Base-by-base conservation (phyloP, 2,113 vertebrate genomes). In the Leucoraja erinaceus region DNA sequence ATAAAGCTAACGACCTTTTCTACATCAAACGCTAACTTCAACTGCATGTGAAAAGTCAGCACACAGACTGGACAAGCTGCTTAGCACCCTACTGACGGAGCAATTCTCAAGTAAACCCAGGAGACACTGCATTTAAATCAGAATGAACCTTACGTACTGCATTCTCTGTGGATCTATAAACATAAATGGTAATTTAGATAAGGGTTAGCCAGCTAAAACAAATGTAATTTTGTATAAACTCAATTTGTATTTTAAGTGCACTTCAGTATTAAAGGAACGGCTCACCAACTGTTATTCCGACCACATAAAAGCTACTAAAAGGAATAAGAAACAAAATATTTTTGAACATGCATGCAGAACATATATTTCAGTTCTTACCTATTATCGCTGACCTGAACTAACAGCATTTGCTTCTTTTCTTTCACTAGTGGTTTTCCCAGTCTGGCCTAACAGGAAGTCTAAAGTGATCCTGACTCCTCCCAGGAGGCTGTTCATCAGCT, bases 331-430 rank as follows among this genome's bases (percentile, higher is more conserved):
- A 22, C 33, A 91, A 91, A 47, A 33, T 72, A 70, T 72, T 25
- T 72, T 28, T 91, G 22, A 25, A 22, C 18, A 72, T 91, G 70
- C 5, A 18, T 16, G 12, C 83, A 66, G 63, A n/a, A 31, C 10
- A 88, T 31, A 88, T 66, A 88, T 95, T 75, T 95, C 94, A 96
- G 94, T 96, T 96, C 95, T 95, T 94, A 61, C 83, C 83, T 31
- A 94, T 96, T 96, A 94, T 94, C 94, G 95, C 95, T 95, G 95
- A 97, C 97, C 97, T 96, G 95, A 94, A 95, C 94, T 95, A 96
- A 96, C 95, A 96, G 97, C 97, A 97, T 97, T 97, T 97, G 5
- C 93, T 95, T 96, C 96, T 97, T 97, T 97, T 96, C 97, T 98
- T 97, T 98, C 97, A 96, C 96, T 96, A 96, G 96, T 94, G 96